A percentile compares a stretch with the other conserved stretches of the same genome.
Conservation (phyloP, 2,888 invertebrate species). For the Andrena chrysosceles region DNA sequence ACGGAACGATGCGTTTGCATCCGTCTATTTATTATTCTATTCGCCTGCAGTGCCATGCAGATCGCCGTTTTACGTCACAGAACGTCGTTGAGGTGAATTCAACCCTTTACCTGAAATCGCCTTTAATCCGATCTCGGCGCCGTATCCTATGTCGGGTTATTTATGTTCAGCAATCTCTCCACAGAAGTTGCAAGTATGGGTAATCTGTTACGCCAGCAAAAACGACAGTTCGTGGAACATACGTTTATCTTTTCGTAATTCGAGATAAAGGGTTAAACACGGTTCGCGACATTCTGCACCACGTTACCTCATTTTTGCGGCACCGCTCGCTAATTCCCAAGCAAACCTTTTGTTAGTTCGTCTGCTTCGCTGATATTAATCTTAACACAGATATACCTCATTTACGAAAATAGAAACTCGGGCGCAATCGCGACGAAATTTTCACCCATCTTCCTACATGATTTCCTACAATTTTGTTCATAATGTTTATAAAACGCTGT, state of each 20-base stretch:
- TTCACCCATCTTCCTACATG: conserved; percentile 61
- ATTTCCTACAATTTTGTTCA: conserved; percentile 67
- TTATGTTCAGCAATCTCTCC: neutral
- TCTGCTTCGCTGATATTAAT: conserved; percentile 54
- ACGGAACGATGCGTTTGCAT: conserved; percentile 32
- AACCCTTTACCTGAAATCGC: neutral
- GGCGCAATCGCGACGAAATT: conserved; percentile 59
- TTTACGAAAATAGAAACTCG: conserved; percentile 59
- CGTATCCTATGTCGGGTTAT: neutral
- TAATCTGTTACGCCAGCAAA: neutral
- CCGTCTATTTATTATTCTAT: conserved; percentile 55
- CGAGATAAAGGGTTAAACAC: conserved; percentile 20
- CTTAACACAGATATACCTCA: conserved; percentile 72
- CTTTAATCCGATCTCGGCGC: neutral
- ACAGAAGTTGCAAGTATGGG: neutral
- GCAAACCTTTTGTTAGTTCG: conserved; percentile 33
- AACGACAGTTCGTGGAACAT: neutral
- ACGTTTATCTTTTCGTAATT: neutral
- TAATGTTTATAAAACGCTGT: conserved; percentile 71
- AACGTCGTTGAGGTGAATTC: conserved; percentile 5
- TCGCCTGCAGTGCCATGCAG: conserved; percentile 20
- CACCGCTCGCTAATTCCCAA: conserved; percentile 18
- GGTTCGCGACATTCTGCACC: conserved; percentile 15
- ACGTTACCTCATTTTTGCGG: conserved; percentile 43
- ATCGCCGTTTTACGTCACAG: conserved; percentile 6